Base-by-base conservation (phyloP, 2,797 vertebrate genomes). In the Syndactyla subalaris region DNA sequence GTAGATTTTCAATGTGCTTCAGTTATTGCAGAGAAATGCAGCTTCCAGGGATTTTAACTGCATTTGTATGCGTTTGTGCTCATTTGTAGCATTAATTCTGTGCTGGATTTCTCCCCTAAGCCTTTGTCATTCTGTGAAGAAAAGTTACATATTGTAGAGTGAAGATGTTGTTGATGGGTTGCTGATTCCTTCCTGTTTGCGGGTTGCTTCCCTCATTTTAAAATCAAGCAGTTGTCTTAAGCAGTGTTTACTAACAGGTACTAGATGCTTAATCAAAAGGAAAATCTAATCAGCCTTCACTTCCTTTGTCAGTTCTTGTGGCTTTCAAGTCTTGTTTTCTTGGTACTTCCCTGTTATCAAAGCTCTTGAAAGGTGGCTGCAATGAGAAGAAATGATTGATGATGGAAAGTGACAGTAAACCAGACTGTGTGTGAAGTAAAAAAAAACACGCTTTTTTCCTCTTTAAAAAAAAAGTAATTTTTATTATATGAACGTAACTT, bases 261-360 rank as follows among this genome's bases (percentile, higher is more conserved):
- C 29, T 71, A 61, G 57, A 32, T 66, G 39, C 21, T 80, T 73
- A 89, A 76, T 70, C 62, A 89, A 87, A 93, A 74, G 24, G 52
- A 82, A 70, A 83, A 79, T 55, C 32, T 43, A 68, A 67, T 66
- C 75, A 91, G n/a, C 41, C 16, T 14, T 85, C 15, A 10, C 27
- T 91, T 82, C 30, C 75, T 90, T 76, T 80, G n/a, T 77, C 55
- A 65, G 55, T 75, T 87, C 38, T 81, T 1, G 1, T 12, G 19
- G 27, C 70, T 92, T 91, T 93, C 58, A 83, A 46, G 65, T 49
- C 52, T 76, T 80, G 30, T 91, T 86, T 92, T 73, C 51, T 88
- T 18, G 5, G 27, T 1, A 4, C 22, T 76, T 87, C 51, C 30
- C 13, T 68, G 7, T 76, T 93, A 20, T 15, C 46, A 17, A 24